These are phyloP conservation scores for Heliconius nattereri DNA, from an alignment of 1,140 invertebrate genomes.

Conservation along the genomic window DNA sequence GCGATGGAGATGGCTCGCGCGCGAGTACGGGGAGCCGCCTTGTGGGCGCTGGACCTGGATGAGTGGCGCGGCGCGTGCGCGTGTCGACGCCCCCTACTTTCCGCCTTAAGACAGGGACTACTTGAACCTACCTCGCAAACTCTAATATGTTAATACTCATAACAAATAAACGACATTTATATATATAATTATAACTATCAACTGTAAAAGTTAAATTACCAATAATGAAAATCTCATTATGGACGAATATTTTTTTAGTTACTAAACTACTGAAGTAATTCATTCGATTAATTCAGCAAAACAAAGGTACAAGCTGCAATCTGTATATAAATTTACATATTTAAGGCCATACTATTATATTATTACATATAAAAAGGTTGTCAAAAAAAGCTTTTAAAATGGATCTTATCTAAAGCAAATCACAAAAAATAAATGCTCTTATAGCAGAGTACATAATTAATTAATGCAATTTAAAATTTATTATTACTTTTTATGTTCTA, in stretches of 20 bases:
- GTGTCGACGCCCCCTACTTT: slow-evolving; percentile 82
- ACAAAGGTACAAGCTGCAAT: no score
- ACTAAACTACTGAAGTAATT: no score
- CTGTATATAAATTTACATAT: neutral
- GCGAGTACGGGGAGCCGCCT: slow-evolving; percentile 88
- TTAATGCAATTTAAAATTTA: no score
- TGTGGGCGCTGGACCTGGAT: slow-evolving; percentile 91
- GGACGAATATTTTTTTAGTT: no score
- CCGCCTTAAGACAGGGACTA: slow-evolving; percentile 82
- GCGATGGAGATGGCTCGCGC: slow-evolving; percentile 82
- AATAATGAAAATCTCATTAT: neutral
- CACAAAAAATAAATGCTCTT: no score
- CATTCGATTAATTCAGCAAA: no score
- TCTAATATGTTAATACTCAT: slow-evolving; percentile 19
- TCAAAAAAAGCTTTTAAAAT: no score
- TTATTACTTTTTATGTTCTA: neutral
- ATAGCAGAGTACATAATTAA: no score
- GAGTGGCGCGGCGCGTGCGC: slow-evolving; percentile 87
- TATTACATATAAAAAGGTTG: no score
- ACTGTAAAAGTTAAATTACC: neutral
- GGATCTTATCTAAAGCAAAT: no score
- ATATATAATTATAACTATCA: neutral
- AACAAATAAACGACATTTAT: neutral
- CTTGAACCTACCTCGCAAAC: slow-evolving; percentile 73
- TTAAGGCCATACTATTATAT: no score